Evolutionary conservation across 1,140 invertebrate genomes (phyloP), one percentile per base, ranked within the genome.

Genomic region (Agrilus planipennis): DNA sequence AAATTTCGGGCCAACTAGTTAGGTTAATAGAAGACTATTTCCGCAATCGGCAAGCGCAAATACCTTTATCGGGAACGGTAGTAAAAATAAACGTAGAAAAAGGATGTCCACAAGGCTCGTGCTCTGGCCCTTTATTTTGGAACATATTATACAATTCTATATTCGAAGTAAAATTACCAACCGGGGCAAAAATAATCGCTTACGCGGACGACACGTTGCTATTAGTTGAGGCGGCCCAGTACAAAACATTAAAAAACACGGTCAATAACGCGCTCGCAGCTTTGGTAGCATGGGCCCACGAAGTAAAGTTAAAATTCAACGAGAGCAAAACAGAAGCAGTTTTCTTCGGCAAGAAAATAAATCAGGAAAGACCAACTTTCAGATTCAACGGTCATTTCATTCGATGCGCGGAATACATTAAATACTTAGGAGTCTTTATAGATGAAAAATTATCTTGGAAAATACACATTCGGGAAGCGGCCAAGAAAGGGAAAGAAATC

Each of bases 81-180:
- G 36, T 42, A 0, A 19, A 29, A 0, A 46, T 41, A 11, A 0
- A 0, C 14, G 44, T 45, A 6, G 45, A 40, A 0, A 29, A 42
- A 7, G 53, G 57, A n/a, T 54, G 55, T 10, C 57, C 57, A 3
- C 53, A 57, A 32, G 57, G 54, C 1, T 57, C 54, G 0, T 46
- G 56, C 2, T 43, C 52, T 2, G 53, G 53, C 0, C 54, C 57
- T 0, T 25, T 27, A 0, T 47, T 41, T 14, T 55, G 53, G 50
- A 56, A 48, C 12, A 16, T 53, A 0, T 36, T 50, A 15, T 53
- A 56, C 34, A 49, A 55, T 22, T 41, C 27, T 0, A 15, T 52
- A 0, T 35, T 53, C 34, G 18, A 19, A 6, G 18, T 7, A 18
- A 11, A 36, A 14, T 14, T 36, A 21, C 34, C 34, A 14, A 18